phyloP scores from a whole-genome alignment of 2,888 invertebrate genomes.

The Cheilosia urbana region DNA sequence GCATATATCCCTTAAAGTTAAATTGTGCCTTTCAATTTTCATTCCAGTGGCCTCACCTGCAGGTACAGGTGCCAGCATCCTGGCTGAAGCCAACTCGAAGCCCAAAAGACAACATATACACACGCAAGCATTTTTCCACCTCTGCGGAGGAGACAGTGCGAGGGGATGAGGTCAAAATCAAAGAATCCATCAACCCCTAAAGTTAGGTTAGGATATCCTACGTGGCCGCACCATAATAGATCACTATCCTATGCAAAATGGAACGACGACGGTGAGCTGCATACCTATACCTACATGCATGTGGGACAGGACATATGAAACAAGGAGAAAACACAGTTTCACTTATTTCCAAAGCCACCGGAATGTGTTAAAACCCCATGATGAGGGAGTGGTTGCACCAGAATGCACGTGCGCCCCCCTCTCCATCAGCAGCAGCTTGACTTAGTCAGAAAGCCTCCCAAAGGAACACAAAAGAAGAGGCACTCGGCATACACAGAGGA shows the following conservation, averaged over 20 bases:
- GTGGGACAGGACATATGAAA: slow-evolving; percentile 56
- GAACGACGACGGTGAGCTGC: slow-evolving; percentile 7
- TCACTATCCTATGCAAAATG: slow-evolving; percentile 53
- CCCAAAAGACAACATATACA: slow-evolving; percentile 49
- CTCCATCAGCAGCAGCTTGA: slow-evolving; percentile 29
- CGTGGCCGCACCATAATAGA: slow-evolving; percentile 68
- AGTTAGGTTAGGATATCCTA: slow-evolving; percentile 61
- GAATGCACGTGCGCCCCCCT: slow-evolving; percentile 53
- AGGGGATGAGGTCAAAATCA: slow-evolving; percentile 47
- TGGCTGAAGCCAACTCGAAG: slow-evolving; percentile 52
- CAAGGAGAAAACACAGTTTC: slow-evolving; percentile 57
- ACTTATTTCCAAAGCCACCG: slow-evolving; percentile 55
- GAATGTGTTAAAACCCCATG: slow-evolving; percentile 11
- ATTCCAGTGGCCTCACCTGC: slow-evolving; percentile 51
- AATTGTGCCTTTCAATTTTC: slow-evolving; percentile 64
- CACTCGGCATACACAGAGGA: background rate
- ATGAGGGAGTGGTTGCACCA: slow-evolving; percentile 14
- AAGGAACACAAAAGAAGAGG: slow-evolving; percentile 39
- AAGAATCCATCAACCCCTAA: slow-evolving; percentile 66
- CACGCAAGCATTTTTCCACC: background rate
- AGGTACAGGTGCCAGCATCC: slow-evolving; percentile 31
- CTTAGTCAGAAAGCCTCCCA: slow-evolving; percentile 54
- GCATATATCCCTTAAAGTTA: background rate
- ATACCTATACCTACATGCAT: background rate
- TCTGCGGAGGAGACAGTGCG: background rate